Evolutionary conservation across 2,888 invertebrate species (phyloP), one percentile per base, ranked within the genome.

Genomic region (Drosophila leonis): DNA sequence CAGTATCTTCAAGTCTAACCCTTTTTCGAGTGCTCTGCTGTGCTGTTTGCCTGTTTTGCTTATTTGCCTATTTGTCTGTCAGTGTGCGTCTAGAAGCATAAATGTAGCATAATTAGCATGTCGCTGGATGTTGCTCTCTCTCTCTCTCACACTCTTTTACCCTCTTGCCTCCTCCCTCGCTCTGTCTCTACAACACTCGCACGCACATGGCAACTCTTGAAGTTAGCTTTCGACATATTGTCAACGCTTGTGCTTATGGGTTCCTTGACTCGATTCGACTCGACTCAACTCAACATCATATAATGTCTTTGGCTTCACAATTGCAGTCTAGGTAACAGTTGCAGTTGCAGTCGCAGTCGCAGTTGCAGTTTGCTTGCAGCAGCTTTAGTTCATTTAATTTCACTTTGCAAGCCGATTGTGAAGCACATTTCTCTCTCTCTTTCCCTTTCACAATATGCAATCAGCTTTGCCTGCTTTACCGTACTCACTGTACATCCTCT

Each of bases 41-140:
- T 41, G 12, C 2, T 39, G 24, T 27, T 33, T 24, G 42, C 18
- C 20, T 27, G 20, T 4, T 37, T 41, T 13, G n/a, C 35, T 56
- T 56, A 42, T 56, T 56, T 42, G 41, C 41, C 41, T 55, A 39
- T 31, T 41, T 59, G 33, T 39, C 46, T 41, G 48, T 29, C 9
- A 49, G 20, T 24, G 27, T 41, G 37, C 49, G 18, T 24, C 49
- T 33, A 37, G 41, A 64, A 65, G 65, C 79, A 87, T 82, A 87
- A 82, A 80, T 87, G 68, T 72, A 66, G 80, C 84, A 87, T 84
- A 85, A 85, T 85, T 85, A 89, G 88, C 90, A 87, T 78, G 82
- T 69, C 44, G 79, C 79, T 75, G 57, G 48, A 66, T 62, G 56
- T 54, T 54, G 52, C 62, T 62, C 39, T 42, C 29, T 31, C 33